These are phyloP conservation scores for Masticophis lateralis DNA, from an alignment of 2,797 vertebrate species.

Conservation along the genomic window DNA sequence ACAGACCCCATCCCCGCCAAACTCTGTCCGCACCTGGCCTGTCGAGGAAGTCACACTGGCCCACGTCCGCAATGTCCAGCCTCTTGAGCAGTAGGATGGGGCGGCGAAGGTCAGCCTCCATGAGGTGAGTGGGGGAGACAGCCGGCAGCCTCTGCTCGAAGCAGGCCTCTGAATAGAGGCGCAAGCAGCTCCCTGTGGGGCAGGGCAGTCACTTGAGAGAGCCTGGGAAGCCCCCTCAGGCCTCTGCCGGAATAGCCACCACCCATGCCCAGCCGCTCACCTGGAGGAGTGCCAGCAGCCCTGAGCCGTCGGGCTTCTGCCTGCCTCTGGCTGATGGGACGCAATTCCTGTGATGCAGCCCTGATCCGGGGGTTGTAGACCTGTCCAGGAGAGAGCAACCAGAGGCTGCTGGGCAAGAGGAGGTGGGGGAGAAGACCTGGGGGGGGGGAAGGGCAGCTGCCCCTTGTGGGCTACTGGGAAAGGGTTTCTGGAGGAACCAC, in stretches of 20 bases:
- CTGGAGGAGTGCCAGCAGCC: conserved; percentile 76
- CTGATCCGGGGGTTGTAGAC: conserved; percentile 92
- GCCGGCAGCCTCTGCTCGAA: conserved; percentile 77
- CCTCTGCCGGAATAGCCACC: neutral
- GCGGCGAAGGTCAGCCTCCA: conserved; percentile 87
- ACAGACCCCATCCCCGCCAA: fast-evolving
- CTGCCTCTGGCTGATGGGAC: conserved; percentile 86
- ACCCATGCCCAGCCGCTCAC: conserved; percentile 59
- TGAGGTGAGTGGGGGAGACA: conserved; percentile 76
- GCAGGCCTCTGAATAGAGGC: conserved; percentile 81
- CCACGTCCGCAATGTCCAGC: conserved; percentile 91
- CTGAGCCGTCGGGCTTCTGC: conserved; percentile 81
- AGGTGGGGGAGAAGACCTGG: neutral
- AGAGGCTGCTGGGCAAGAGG: neutral
- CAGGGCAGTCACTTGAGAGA: neutral
- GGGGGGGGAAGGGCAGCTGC: neutral
- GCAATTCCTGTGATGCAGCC: conserved; percentile 85
- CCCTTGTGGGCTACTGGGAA: neutral
- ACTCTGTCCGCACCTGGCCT: conserved; percentile 31
- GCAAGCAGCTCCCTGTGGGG: conserved; percentile 82
- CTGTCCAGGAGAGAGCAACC: conserved; percentile 49
- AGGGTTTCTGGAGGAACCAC: neutral
- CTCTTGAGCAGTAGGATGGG: conserved; percentile 90
- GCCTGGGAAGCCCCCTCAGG: neutral
- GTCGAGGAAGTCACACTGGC: conserved; percentile 93